Conservation (phyloP, 1,140 invertebrate species). For the Zaprionus lachaisei region DNA sequence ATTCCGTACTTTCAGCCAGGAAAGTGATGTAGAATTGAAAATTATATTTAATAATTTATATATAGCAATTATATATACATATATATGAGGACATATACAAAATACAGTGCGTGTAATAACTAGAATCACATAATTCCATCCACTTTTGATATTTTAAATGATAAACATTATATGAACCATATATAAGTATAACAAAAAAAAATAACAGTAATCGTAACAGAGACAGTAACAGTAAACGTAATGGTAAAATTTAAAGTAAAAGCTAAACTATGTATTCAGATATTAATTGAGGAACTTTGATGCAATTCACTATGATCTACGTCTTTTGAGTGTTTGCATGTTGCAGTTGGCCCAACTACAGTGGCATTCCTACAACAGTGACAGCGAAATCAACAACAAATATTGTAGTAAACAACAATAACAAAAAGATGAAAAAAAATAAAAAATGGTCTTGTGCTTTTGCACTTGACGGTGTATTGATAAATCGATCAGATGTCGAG, state of each 20-base stretch:
- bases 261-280: slow-evolving; percentile 57
- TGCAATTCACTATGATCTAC: slow-evolving; percentile 34
- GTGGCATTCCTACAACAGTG: slow-evolving; percentile 45
- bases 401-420: slow-evolving; percentile 5
- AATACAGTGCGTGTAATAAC: slow-evolving; percentile 72
- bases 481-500: slow-evolving; percentile 24
- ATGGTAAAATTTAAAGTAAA: neutral
- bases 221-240: neutral
- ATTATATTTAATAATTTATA: slow-evolving; percentile 31
- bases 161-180: slow-evolving; percentile 49
- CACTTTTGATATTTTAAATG: slow-evolving; percentile 80
- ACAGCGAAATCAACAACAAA: slow-evolving; percentile 13
- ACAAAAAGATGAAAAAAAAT: slow-evolving; percentile 11
- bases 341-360: slow-evolving; percentile 43
- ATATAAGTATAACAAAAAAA: slow-evolving; percentile 39
- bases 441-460: slow-evolving; percentile 46
- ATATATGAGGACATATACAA: slow-evolving; percentile 46
- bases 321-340: slow-evolving; percentile 70
- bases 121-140: slow-evolving; percentile 83
- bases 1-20: slow-evolving; percentile 44
- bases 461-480: slow-evolving; percentile 37
- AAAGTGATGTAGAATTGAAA: slow-evolving; percentile 33
- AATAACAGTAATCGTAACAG: neutral
- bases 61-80: slow-evolving; percentile 21
- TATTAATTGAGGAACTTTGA: slow-evolving; percentile 34